Percentiles rank a stretch among this genome's conserved stretches.
These are phyloP conservation scores for Mesoligia furuncula DNA, from an alignment of 2,888 invertebrate genomes.

Conservation along the genomic window DNA sequence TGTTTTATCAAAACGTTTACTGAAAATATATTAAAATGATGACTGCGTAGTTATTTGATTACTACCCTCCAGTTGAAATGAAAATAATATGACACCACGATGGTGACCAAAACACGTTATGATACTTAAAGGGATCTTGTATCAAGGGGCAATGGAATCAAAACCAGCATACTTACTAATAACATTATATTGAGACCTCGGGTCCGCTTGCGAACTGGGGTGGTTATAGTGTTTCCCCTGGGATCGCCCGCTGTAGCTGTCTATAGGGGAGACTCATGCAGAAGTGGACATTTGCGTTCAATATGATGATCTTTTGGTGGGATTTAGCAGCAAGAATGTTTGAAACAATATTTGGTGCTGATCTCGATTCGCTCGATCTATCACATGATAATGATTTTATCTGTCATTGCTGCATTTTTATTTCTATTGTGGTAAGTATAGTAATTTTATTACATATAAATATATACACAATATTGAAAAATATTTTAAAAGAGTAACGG, in stretches of 20 bases:
- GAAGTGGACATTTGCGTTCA: constrained; percentile 42
- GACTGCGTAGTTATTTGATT: neutral
- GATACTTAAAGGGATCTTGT: constrained; percentile 30
- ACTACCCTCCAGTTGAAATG: neutral
- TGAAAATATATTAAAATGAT: neutral
- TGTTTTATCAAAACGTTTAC: neutral
- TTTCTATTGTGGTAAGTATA: too few species aligned
- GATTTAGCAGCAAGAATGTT: neutral
- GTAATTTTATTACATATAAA: too few species aligned
- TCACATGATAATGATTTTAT: too few species aligned
- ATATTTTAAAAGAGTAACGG: neutral
- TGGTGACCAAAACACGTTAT: constrained; percentile 38
- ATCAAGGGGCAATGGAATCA: constrained; percentile 45
- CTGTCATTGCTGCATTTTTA: too few species aligned
- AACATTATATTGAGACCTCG: constrained; percentile 41
- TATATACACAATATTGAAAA: neutral
- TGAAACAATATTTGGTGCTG: constrained; percentile 6
- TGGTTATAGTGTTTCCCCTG: constrained; percentile 51
- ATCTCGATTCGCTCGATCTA: neutral
- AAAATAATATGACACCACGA: constrained; percentile 4
- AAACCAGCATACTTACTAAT: constrained; percentile 48
- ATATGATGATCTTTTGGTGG: constrained; percentile 40
- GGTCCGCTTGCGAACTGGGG: constrained; percentile 38
- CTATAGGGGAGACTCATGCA: constrained; percentile 32
- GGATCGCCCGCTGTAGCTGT: constrained; percentile 24